These are phyloP conservation scores for Prunella fulvescens DNA, from an alignment of 2,113 vertebrate species.

Conservation along the genomic window DNA sequence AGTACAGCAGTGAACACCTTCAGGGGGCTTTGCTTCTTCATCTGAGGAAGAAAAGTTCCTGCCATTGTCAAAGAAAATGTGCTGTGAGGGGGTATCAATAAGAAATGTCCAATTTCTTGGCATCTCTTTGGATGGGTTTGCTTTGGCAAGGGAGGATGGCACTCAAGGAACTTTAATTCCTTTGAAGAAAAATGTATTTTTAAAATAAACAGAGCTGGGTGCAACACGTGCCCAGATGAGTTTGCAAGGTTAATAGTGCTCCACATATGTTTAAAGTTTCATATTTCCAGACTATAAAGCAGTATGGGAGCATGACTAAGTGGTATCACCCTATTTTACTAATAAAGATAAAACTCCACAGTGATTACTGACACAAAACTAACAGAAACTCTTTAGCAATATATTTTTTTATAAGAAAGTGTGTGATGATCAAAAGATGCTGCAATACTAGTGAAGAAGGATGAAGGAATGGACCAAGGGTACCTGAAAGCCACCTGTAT, in stretches of 20 bases:
- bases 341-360: background rate
- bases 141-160: background rate
- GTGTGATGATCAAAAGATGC: background rate
- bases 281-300: background rate
- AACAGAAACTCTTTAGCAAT: background rate
- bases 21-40: background rate
- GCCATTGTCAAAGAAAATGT: background rate
- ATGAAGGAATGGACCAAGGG: background rate
- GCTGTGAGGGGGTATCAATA: background rate
- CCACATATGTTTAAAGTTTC: background rate
- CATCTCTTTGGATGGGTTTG: background rate
- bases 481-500: background rate
- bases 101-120: background rate
- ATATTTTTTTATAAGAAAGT: background rate
- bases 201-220: background rate
- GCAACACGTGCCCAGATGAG: background rate
- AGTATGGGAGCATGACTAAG: background rate
- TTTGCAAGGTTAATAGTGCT: background rate
- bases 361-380: background rate
- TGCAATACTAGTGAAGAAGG: background rate
- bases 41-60: background rate
- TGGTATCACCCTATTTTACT: background rate
- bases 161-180: background rate
- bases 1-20: background rate
- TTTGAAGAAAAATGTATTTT: conserved; percentile 17